Evolutionary conservation across 2,888 invertebrate species (phyloP), one percentile per base, ranked within the genome.

Genomic region (Synanthedon tipuliformis): DNA sequence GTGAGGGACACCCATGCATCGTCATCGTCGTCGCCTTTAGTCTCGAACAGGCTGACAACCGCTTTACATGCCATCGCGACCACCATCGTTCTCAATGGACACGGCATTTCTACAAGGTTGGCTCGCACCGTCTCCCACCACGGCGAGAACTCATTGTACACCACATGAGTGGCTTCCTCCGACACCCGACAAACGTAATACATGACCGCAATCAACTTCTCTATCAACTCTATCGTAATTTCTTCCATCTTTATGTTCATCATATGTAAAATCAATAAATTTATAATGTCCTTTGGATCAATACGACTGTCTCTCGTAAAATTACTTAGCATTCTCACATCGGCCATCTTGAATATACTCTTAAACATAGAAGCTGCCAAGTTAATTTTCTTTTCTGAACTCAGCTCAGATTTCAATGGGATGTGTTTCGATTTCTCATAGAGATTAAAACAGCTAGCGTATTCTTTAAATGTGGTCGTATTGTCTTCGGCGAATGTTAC

Each of bases 111-210:
- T 1, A 92, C 88, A 56, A 97, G 84, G 55, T 92, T 83, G 59
- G 91, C 91, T 34, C 96, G 89, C 50, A 96, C 90, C 53, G 89
- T 88, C 64, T 91, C 91, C 97, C 97, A 97, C 94, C 95, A 96
- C 0, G 89, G 82, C 0, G 94, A 95, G 18, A 91, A 88, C 57
- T 91, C 89, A 67, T 92, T 93, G 60, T 93, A 92, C 53, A 90
- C 91, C 18, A 90, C 90, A 27, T 87, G 77, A 4, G 90, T 87
- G 48, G 90, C 89, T 54, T 91, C 89, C 12, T 91, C 89, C 50
- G 89, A 88, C 51, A 91, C 82, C 61, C 89, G 89, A 59, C 93
- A 92, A 53, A 95, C 81, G 18, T 89, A 88, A 56, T 89, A 89
- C 52, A 95, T 73, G 55, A 93, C 82, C 53, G 89, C 85, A 41